A percentile compares a stretch with the other conserved stretches of the same genome.
Conservation (phyloP, 1,140 invertebrate genomes). For the Wasmannia auropunctata region DNA sequence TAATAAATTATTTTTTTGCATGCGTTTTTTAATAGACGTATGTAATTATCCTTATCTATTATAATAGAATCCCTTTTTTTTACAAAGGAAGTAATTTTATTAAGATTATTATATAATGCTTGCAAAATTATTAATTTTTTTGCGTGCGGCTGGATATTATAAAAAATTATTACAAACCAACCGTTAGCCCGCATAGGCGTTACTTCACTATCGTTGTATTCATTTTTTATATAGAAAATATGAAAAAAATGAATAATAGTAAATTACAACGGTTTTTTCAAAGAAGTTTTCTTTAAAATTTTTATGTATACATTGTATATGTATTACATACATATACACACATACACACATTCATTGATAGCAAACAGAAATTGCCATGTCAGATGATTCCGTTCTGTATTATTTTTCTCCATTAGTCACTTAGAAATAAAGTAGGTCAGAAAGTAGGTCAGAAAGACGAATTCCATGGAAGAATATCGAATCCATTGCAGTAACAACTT, state of each 20-base stretch:
- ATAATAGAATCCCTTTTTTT: background rate
- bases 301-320: background rate
- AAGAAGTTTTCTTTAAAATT: background rate
- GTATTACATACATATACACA: background rate
- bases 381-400: background rate
- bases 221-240: too few relatives aligned
- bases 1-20: background rate
- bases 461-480: background rate
- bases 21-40: background rate
- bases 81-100: background rate
- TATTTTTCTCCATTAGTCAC: background rate
- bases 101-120: background rate
- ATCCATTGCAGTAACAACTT: background rate
- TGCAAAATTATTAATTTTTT: background rate
- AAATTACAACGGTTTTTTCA: background rate
- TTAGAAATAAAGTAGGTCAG: background rate
- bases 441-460: background rate
- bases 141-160: too few relatives aligned
- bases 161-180: too few relatives aligned
- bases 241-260: background rate
- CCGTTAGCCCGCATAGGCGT: too few relatives aligned
- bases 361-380: background rate
- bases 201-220: too few relatives aligned
- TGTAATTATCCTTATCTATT: background rate
- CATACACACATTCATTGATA: background rate